Base-by-base conservation (phyloP, 2,888 invertebrate species). In the Gibbula magus region DNA sequence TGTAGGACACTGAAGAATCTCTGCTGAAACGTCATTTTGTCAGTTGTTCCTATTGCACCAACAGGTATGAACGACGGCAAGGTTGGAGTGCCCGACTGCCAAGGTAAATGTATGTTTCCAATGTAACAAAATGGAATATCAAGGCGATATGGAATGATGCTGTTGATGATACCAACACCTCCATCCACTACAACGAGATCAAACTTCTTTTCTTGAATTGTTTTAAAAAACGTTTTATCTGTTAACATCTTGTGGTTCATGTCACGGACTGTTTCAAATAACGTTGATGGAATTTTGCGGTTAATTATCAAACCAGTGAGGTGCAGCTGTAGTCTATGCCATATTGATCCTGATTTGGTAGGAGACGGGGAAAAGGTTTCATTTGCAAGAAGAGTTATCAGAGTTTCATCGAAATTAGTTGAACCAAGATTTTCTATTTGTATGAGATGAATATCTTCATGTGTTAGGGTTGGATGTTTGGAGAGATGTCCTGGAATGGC, bases 41-140 rank as follows among this genome's bases (percentile, higher is more conserved):
- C 5, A 16, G 61, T 61, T 10, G 25, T 29, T 5, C 61, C 61
- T 22, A 52, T 32, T 5, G 20, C 20, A 10, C n/a, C 25, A 32
- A 29, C 25, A 32, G 80, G 80, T 7, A 70, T n/a, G 5, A 77
- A 29, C 1, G 56, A 45, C 13, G 76, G 67, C 22, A 76, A 18
- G 25, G 53, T 32, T 18, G 80, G 78, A 5, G 52, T n/a, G 10
- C 70, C 78, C 0, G 35, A 66, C 8, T 51, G 45, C 35, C 61
- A 70, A 8, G 39, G 29, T 20, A 51, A 25, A 20, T 61, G 51
- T 20, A 70, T 20, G n/a, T 75, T 78, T 39, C 66, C 75, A 29
- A 80, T 32, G 16, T 79, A 51, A 3, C 78, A 79, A 61, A 79
- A 83, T 0, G 83, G 83, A 25, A 83, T 70, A 25, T 67, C 73